Conservation (phyloP, 2,113 vertebrate species). For the Cryptotis parvus region DNA sequence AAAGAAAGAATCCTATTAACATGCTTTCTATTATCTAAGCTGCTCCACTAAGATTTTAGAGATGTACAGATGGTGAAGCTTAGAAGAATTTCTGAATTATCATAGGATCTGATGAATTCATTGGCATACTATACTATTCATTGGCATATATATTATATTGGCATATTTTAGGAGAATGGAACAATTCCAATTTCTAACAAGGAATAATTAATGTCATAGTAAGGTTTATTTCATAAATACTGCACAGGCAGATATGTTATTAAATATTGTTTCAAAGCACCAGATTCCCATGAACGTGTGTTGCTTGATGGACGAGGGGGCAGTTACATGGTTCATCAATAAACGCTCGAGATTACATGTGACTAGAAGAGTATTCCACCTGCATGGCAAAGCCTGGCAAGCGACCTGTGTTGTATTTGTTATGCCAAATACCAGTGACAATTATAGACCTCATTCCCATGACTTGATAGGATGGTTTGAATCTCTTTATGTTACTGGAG, state of each 20-base stretch:
- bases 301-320: no score
- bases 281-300: no score
- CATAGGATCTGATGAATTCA: neutral
- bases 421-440: no score
- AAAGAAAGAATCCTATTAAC: neutral
- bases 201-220: neutral
- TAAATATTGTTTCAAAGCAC: neutral
- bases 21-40: neutral
- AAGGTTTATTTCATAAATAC: neutral
- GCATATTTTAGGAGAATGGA: no score
- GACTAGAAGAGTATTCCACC: no score
- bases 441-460: no score
- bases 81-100: neutral
- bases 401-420: no score
- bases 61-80: neutral
- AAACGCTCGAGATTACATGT: no score
- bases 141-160: neutral
- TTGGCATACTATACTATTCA: neutral
- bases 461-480: no score
- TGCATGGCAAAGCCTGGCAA: no score
- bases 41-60: neutral
- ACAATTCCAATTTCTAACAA: neutral
- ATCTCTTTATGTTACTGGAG: no score
- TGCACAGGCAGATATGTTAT: neutral
- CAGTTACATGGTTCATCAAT: no score